A percentile compares a stretch with the other conserved stretches of the same genome.
phyloP scores from a whole-genome alignment of 2,113 vertebrate species.

The Acanthochromis polyacanthus region DNA sequence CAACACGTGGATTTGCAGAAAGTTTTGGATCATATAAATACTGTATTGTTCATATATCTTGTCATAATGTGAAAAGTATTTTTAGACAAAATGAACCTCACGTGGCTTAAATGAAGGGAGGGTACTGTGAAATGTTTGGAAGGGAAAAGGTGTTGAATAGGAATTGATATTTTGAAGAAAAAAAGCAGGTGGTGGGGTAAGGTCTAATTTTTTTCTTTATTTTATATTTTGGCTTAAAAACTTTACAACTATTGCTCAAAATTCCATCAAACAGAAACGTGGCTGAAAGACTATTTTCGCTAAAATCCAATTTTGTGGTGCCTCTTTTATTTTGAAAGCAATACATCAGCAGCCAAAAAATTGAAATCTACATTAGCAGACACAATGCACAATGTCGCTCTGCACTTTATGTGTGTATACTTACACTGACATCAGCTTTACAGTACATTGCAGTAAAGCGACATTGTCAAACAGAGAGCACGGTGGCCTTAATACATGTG shows the following conservation, averaged over 20 bases:
- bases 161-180: neutral
- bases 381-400: neutral
- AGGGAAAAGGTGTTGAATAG: slow-evolving; percentile 8
- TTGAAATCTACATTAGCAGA: neutral
- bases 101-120: slow-evolving; percentile 55
- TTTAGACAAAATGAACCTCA: slow-evolving; percentile 63
- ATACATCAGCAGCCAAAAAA: neutral
- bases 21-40: slow-evolving; percentile 46
- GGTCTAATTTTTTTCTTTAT: neutral
- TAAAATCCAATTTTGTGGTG: neutral
- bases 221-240: neutral
- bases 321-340: slow-evolving; percentile 3
- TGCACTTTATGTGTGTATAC: neutral
- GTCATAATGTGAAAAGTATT: slow-evolving; percentile 39
- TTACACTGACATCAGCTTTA: slow-evolving; percentile 23
- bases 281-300: neutral
- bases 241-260: too few species aligned
- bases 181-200: neutral
- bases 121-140: slow-evolving; percentile 8
- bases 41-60: neutral
- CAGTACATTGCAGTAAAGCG: neutral
- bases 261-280: neutral
- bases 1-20: slow-evolving; percentile 40
- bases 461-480: neutral
- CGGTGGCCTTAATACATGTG: slow-evolving; percentile 2